Percentiles rank a stretch among this genome's conserved stretches.
Conservation (phyloP, 1,140 invertebrate species). For the Bombus cullumanus region DNA sequence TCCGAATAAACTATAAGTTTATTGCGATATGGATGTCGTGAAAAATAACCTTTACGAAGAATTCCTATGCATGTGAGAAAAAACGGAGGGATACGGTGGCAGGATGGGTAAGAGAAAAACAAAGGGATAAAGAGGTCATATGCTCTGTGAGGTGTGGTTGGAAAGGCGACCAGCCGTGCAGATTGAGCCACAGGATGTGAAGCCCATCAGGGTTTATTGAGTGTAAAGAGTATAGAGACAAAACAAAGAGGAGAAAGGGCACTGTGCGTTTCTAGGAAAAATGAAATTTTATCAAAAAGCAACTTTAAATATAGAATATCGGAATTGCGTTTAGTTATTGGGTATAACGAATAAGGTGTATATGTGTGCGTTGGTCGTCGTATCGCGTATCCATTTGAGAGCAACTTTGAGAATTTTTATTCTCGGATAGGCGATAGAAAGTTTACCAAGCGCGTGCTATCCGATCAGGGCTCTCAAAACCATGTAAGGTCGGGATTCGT, state of each 20-base stretch:
- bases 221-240: constrained; percentile 15
- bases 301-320: not conserved
- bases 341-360: too few relatives aligned
- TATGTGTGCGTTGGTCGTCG: too few relatives aligned
- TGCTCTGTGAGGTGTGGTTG: constrained; percentile 9
- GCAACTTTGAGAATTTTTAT: not conserved
- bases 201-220: constrained; percentile 26
- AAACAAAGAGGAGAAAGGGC: constrained; percentile 28
- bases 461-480: too few relatives aligned
- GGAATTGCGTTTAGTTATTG: not conserved
- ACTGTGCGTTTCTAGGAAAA: not conserved
- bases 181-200: constrained; percentile 16
- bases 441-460: too few relatives aligned
- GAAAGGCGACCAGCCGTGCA: constrained; percentile 31
- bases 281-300: not conserved
- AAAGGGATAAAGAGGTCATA: constrained; percentile 33
- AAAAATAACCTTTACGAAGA: not conserved
- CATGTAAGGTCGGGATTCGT: too few relatives aligned
- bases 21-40: not conserved
- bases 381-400: not conserved
- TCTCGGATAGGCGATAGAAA: too few relatives aligned
- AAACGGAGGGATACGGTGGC: not conserved
- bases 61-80: not conserved
- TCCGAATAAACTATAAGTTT: not conserved
- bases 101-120: constrained; percentile 5